Percentiles rank a stretch among this genome's conserved stretches.
Conservation (phyloP, 2,797 vertebrate species). For the Microchirus variegatus region DNA sequence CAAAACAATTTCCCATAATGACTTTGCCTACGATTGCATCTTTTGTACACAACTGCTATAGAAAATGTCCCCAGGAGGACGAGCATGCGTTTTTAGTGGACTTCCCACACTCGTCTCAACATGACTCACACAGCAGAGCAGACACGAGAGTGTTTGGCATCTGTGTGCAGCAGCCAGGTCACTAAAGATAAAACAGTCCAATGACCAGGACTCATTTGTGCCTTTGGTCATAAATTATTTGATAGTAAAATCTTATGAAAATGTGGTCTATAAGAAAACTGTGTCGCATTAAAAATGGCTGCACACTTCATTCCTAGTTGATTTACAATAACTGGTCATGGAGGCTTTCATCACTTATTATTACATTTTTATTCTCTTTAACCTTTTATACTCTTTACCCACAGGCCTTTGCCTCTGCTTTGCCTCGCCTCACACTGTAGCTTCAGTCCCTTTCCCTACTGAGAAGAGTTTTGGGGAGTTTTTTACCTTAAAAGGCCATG, state of each 20-base stretch:
- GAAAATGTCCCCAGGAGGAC: conserved; percentile 47
- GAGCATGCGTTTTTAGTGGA: conserved; percentile 34
- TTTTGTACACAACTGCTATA: conserved; percentile 50
- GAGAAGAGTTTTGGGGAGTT: conserved; percentile 74
- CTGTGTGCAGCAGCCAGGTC: conserved; percentile 26
- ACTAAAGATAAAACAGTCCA: conserved; percentile 44
- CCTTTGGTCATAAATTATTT: conserved; percentile 30
- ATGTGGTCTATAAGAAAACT: conserved; percentile 18
- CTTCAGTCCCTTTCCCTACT: conserved; percentile 69
- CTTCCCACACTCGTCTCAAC: conserved; percentile 62
- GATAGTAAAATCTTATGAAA: conserved; percentile 72
- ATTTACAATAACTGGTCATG: not conserved
- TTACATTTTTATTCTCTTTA: conserved; percentile 6
- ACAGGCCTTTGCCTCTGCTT: conserved; percentile 26
- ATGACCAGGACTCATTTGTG: conserved; percentile 18
- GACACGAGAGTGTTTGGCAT: conserved; percentile 34
- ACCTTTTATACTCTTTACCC: conserved; percentile 21
- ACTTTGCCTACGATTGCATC: conserved; percentile 11
- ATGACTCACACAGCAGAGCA: conserved; percentile 40
- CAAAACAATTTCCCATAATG: conserved; percentile 27
- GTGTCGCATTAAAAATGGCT: conserved; percentile 4
- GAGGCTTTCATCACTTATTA: not conserved
- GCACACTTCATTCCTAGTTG: conserved; percentile 6
- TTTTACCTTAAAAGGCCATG: conserved; percentile 85
- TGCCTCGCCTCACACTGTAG: conserved; percentile 37